phyloP scores from a whole-genome alignment of 1,140 invertebrate genomes.

The Orius insidiosus region DNA sequence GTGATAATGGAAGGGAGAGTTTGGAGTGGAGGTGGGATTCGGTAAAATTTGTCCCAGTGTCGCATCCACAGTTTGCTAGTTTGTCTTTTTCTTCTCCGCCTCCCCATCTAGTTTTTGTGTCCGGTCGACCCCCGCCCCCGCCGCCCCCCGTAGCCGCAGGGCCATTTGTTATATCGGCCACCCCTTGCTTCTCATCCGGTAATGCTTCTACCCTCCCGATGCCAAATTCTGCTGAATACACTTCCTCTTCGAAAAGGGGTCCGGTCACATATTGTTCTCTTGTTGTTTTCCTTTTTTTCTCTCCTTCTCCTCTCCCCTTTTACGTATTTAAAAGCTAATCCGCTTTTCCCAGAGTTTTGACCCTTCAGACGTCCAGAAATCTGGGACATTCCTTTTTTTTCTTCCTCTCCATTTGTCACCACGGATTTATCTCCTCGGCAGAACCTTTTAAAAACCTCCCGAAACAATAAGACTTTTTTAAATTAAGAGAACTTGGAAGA shows the following conservation, averaged over 20 bases:
- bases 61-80: slow-evolving; percentile 18
- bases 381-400: slow-evolving; percentile 3
- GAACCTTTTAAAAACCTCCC: too few species aligned
- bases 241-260: slow-evolving; percentile 1
- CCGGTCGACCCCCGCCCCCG: neutral
- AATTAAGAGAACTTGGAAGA: too few species aligned
- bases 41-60: slow-evolving; percentile 10
- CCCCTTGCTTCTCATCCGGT: neutral
- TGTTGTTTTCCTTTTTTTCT: neutral
- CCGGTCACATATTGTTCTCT: slow-evolving; percentile 6
- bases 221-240: slow-evolving; percentile 20
- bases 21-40: too few species aligned
- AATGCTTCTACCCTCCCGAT: slow-evolving; percentile 9
- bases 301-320: neutral
- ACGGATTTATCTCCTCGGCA: neutral
- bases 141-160: neutral
- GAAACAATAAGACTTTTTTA: too few species aligned
- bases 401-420: slow-evolving; percentile 1
- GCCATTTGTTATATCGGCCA: slow-evolving; percentile 18
- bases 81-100: slow-evolving; percentile 11
- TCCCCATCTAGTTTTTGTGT: too few species aligned
- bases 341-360: neutral
- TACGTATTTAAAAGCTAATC: slow-evolving; percentile 8
- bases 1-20: too few species aligned
- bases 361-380: slow-evolving; percentile 1